Conservation (phyloP, 2,797 vertebrate genomes). For the Pteronotus mesoamericanus region DNA sequence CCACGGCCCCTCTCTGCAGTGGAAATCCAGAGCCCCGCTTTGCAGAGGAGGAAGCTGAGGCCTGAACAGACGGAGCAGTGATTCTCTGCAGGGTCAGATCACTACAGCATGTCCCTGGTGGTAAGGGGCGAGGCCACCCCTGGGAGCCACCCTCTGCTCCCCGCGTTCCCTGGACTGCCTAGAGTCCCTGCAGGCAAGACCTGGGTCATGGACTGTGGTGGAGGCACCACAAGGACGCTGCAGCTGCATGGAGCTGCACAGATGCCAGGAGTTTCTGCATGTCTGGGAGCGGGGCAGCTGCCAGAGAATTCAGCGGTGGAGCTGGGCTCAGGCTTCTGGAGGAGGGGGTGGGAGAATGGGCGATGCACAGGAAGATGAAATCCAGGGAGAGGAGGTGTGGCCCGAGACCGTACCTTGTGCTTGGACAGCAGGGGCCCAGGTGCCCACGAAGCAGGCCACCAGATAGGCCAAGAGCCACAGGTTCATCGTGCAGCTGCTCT, state of each 20-base stretch:
- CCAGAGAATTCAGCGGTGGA: background rate
- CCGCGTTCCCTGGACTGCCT: background rate
- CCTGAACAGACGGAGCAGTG: no score
- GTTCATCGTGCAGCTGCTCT: conserved; percentile 40
- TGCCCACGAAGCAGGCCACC: background rate
- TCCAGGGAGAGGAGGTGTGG: background rate
- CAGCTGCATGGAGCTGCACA: background rate
- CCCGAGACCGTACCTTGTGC: conserved; percentile 62
- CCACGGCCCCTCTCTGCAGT: background rate
- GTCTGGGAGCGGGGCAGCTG: background rate
- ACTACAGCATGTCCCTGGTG: background rate
- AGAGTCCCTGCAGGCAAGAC: background rate
- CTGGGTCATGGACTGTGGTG: background rate
- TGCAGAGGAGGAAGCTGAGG: background rate
- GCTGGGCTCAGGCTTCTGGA: background rate
- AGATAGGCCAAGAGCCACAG: conserved; percentile 22
- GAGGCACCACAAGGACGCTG: background rate
- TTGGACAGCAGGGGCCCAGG: background rate
- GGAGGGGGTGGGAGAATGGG: background rate
- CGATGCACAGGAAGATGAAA: background rate
- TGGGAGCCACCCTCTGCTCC: background rate
- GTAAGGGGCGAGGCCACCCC: background rate
- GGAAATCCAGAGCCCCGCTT: background rate
- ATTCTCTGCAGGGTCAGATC: background rate
- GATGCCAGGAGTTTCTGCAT: background rate